Percentiles rank a stretch among this genome's conserved stretches.
These are phyloP conservation scores for Odontocolon sp. DNA, from an alignment of 2,888 invertebrate species.

Conservation along the genomic window DNA sequence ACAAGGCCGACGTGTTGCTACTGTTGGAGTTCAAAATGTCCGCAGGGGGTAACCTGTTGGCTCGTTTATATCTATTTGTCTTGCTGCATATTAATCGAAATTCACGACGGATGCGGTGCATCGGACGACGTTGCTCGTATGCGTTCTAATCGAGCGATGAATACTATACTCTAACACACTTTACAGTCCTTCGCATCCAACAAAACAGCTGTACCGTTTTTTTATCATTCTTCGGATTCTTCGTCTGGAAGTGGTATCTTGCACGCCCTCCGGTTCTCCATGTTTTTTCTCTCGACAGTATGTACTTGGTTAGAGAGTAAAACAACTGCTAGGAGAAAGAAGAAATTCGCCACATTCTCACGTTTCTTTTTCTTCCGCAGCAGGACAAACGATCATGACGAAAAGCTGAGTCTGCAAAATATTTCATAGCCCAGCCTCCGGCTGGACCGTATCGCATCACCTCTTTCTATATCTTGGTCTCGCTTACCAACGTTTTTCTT, in stretches of 20 bases:
- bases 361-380: conserved; percentile 25
- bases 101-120: conserved; percentile 40
- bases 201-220: conserved; percentile 17
- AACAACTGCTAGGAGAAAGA: conserved; percentile 15
- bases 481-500: not conserved
- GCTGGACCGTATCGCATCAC: conserved; percentile 66
- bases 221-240: conserved; percentile 34
- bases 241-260: no score
- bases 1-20: conserved; percentile 29
- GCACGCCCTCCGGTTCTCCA: no score
- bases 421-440: conserved; percentile 70
- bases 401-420: conserved; percentile 73
- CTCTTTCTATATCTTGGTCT: conserved; percentile 36
- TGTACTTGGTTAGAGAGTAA: not conserved
- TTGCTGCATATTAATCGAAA: conserved; percentile 60
- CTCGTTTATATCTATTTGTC: conserved; percentile 65
- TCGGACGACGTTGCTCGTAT: conserved; percentile 17
- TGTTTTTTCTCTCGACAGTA: no score
- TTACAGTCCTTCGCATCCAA: not conserved
- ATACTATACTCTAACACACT: not conserved
- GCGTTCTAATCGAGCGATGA: conserved; percentile 25
- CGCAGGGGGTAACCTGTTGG: conserved; percentile 66
- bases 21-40: conserved; percentile 34
- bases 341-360: conserved; percentile 24
- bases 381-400: conserved; percentile 59